Evolutionary conservation across 1,140 invertebrate genomes (phyloP), one percentile per base, ranked within the genome.

Genomic region (Neodiprion fabricii): DNA sequence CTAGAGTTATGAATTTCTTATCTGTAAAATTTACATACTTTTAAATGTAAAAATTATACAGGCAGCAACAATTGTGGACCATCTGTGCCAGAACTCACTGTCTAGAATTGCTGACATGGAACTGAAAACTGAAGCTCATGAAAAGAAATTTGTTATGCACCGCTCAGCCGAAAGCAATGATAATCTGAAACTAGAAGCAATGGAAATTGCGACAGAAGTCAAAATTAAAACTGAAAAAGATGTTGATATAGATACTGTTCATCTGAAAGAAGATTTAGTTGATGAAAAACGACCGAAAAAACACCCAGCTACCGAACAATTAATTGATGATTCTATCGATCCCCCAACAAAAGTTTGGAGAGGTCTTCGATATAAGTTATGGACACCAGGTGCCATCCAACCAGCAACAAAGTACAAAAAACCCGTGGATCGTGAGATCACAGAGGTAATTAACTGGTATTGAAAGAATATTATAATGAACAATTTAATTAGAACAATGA

Each of bases 361-460:
- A 81, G 94, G 93, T 10, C 84, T 92, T 0, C 89, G 91, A 69
- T 97, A 96, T 82, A 95, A 94, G 83, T 88, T 88, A 47, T 97
- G 93, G 92, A 90, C 90, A 1, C 87, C 91, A 5, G 92, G 91
- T 14, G 89, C 90, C 50, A 90, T 94, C 65, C 91, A 92, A 72
- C 92, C 94, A 14, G 84, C 90, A 0, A 90, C 89, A 4, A 94
- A 94, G 83, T 93, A 93, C 81, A 96, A 96, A 83, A 93, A 92
- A 78, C 92, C 92, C 0, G 93, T 93, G 0, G 95, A 96, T 76
- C 92, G 93, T 80, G 96, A 96, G 86, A 91, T 96, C 66, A 96
- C 94, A 68, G 95, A 96, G 84, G 91, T 92, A 85, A 74, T 53
- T 61, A 53, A 9, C n/a, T 71, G 73, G 65, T 75, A 21, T 75